Evolutionary conservation across 2,113 vertebrate genomes (phyloP).

Genomic region (Eulemur rufifrons): DNA sequence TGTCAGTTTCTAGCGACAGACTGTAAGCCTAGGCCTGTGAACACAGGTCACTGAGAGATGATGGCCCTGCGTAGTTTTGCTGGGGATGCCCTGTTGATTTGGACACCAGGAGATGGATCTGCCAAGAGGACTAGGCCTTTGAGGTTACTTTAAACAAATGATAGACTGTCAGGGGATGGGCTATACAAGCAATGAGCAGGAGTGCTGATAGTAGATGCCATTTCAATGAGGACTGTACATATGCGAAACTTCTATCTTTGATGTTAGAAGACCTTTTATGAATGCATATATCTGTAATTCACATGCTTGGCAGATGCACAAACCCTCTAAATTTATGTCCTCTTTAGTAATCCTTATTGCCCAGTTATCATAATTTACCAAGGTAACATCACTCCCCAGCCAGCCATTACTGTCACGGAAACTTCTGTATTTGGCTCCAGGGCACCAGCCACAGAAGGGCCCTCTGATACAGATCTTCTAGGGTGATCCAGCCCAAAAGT

Average conservation of each 20-base stretch:
- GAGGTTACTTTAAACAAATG: not conserved
- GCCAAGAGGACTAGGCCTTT: not conserved
- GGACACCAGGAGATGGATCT: not conserved
- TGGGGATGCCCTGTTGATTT: not conserved
- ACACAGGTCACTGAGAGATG: not conserved
- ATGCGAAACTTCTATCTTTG: constrained; percentile 37
- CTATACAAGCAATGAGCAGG: not conserved
- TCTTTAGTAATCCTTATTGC: constrained; percentile 55
- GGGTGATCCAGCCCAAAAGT: constrained; percentile 47
- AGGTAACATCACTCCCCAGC: constrained; percentile 31
- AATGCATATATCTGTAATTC: constrained; percentile 32
- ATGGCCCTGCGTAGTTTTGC: not conserved
- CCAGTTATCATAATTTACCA: constrained; percentile 57
- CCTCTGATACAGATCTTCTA: constrained; percentile 33
- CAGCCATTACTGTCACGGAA: constrained; percentile 42
- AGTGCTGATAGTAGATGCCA: not conserved
- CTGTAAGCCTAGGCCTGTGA: not conserved
- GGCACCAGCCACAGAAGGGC: constrained; percentile 27
- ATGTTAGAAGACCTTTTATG: constrained; percentile 39
- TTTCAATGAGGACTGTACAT: constrained; percentile 11
- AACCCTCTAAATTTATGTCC: constrained; percentile 38
- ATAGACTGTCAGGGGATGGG: not conserved
- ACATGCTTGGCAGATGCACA: constrained; percentile 28
- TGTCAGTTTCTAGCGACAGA: not conserved
- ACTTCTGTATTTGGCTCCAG: constrained; percentile 34